phyloP scores from a whole-genome alignment of 2,113 vertebrate genomes.

The Upupa epops region DNA sequence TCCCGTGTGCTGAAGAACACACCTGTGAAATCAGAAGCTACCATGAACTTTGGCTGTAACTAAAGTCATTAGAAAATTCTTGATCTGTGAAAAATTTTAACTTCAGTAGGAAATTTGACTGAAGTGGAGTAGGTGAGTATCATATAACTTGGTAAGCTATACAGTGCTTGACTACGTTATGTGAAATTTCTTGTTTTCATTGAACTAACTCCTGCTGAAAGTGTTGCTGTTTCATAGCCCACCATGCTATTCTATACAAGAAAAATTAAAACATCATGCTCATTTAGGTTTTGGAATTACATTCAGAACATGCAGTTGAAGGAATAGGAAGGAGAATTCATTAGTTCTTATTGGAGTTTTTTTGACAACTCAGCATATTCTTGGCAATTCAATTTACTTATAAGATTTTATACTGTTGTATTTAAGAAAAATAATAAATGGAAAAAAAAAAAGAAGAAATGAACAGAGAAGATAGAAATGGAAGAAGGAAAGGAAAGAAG shows the following conservation, averaged over 20 bases:
- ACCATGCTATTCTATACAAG: neutral
- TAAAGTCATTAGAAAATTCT: neutral
- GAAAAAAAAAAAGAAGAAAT: neutral
- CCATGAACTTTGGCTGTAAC: neutral
- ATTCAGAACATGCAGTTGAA: neutral
- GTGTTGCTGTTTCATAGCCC: neutral
- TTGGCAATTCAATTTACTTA: neutral
- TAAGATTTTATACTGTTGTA: neutral
- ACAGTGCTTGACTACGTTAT: neutral
- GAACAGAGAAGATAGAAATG: neutral
- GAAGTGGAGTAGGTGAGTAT: neutral
- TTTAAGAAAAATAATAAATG: neutral
- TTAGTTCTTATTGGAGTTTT: neutral
- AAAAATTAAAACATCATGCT: neutral
- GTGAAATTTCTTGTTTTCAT: constrained; percentile 8
- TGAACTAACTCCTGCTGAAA: constrained; percentile 11
- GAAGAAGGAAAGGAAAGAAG: neutral
- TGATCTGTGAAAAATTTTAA: neutral
- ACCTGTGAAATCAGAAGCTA: neutral
- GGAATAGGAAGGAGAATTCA: neutral
- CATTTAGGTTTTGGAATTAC: neutral
- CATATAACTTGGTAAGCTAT: neutral
- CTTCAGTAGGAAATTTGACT: neutral
- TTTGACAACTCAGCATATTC: neutral
- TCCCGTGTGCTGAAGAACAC: neutral